A percentile compares a stretch with the other conserved stretches of the same genome.
Conservation (phyloP, 2,888 invertebrate species). For the Drosophila stalkeri region DNA sequence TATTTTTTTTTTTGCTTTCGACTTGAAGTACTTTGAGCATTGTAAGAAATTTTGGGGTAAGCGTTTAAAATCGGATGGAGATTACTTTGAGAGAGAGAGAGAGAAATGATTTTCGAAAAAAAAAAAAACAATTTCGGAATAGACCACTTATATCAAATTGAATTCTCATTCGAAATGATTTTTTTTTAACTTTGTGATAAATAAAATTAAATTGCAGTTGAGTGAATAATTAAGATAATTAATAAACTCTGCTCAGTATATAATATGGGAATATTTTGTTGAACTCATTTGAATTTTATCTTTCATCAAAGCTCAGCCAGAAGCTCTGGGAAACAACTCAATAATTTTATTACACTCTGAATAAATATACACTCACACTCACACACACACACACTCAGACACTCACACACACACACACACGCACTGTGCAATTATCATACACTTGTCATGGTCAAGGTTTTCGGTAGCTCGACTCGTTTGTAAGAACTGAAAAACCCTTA, state of each 20-base stretch:
- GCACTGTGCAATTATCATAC: slow-evolving; percentile 7
- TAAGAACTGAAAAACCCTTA: slow-evolving; percentile 12
- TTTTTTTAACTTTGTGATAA: neutral
- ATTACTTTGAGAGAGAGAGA: too few relatives aligned
- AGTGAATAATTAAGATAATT: neutral
- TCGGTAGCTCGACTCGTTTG: neutral
- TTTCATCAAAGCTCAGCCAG: neutral
- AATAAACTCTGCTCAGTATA: neutral
- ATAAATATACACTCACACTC: neutral
- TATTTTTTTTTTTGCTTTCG: too few relatives aligned
- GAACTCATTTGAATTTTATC: neutral
- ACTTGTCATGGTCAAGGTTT: slow-evolving; percentile 17
- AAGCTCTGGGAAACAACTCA: neutral
- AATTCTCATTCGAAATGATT: neutral
- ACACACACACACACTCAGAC: neutral
- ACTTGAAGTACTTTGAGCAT: too few relatives aligned
- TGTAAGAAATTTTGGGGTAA: too few relatives aligned
- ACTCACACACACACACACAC: neutral
- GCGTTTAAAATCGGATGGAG: too few relatives aligned
- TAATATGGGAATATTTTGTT: neutral
- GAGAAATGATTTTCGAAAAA: too few relatives aligned
- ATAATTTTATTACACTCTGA: neutral
- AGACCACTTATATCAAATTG: neutral
- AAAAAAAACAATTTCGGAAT: too few relatives aligned
- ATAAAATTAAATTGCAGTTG: neutral